phyloP scores from a whole-genome alignment of 2,113 vertebrate genomes.

The Coracopsis vasa region DNA sequence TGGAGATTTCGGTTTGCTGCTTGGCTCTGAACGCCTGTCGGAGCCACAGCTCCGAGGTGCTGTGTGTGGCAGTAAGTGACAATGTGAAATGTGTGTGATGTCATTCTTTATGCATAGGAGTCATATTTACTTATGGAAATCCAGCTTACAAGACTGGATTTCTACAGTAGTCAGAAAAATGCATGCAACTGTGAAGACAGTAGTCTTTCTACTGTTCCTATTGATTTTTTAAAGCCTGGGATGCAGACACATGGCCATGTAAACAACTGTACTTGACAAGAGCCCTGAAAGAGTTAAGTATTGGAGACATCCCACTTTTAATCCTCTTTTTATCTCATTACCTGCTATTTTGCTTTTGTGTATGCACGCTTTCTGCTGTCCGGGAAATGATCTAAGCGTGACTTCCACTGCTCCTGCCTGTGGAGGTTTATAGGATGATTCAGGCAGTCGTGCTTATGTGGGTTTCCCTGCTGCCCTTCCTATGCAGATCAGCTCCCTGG shows the following conservation, averaged over 20 bases:
- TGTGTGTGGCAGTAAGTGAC: not conserved
- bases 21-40: not conserved
- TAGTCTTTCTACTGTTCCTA: not conserved
- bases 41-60: not conserved
- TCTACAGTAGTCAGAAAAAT: not conserved
- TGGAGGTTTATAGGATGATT: not conserved
- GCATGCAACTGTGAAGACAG: not conserved
- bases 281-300: not conserved
- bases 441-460: not conserved
- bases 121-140: not conserved
- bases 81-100: not conserved
- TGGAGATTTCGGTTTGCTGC: not conserved
- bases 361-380: conserved; percentile 6
- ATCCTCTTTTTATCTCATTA: not conserved
- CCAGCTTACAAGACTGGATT: not conserved
- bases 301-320: not conserved
- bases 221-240: not conserved
- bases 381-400: conserved; percentile 13
- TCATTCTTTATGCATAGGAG: not conserved
- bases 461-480: conserved; percentile 50
- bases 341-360: not conserved
- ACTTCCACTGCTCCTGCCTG: conserved; percentile 27
- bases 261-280: not conserved
- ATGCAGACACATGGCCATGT: not conserved
- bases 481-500: conserved; percentile 15